phyloP scores from a whole-genome alignment of 2,797 vertebrate species.

The Phrynocephalus guinanensis region DNA sequence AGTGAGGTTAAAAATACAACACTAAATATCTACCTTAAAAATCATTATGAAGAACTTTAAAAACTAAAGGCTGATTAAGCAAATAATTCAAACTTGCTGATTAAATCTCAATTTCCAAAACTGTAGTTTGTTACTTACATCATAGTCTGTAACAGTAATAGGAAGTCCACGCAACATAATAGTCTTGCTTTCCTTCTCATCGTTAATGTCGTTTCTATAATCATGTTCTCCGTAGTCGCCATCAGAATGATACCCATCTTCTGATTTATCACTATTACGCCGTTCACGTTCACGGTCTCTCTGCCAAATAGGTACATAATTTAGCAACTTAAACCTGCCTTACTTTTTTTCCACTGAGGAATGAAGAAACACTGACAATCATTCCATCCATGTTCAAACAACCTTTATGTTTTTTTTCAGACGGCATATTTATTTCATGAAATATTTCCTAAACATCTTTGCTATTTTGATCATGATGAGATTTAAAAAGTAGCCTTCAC shows the following conservation, averaged over 20 bases:
- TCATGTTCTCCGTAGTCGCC: constrained; percentile 96
- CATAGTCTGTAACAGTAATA: constrained; percentile 90
- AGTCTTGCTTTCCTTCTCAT: constrained; percentile 98
- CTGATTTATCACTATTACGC: constrained; percentile 93
- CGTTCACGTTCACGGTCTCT: constrained; percentile 86
- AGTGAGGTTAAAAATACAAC: neutral
- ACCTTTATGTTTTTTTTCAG: neutral
- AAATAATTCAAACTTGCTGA: neutral
- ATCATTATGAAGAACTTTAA: neutral
- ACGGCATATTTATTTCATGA: neutral
- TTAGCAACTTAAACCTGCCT: constrained; percentile 24
- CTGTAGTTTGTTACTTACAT: constrained; percentile 83
- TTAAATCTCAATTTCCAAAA: neutral
- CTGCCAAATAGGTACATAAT: constrained; percentile 51
- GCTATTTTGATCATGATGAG: neutral
- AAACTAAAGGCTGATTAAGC: neutral
- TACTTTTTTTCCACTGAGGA: neutral
- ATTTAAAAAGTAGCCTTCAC: neutral
- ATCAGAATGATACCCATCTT: constrained; percentile 97
- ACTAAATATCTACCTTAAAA: neutral
- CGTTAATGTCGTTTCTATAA: constrained; percentile 91
- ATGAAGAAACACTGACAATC: neutral
- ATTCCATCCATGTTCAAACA: neutral
- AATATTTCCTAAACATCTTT: neutral
- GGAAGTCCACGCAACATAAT: constrained; percentile 97